Percentiles rank a stretch among this genome's conserved stretches.
Conservation (phyloP, 1,140 invertebrate genomes). For the Drosophila melanogaster region Release_6_plus_ISO1_MT NC_004354.4:20808501-20809000, state of each 20-base stretch:
- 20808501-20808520: constrained; percentile 58
- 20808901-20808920: constrained; percentile 51
- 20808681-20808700: constrained; percentile 74
- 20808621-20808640: constrained; percentile 12
- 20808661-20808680: constrained; percentile 47
- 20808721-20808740: constrained; percentile 58
- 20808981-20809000: constrained; percentile 56
- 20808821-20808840: constrained; percentile 79
- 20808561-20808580: constrained; percentile 53
- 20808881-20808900: constrained; percentile 17
- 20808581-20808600: not conserved
- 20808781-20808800: constrained; percentile 41
- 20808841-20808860: constrained; percentile 82
- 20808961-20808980: constrained; percentile 41
- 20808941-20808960: constrained; percentile 24
- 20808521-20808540: constrained; percentile 38
- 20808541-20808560: constrained; percentile 63
- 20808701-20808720: constrained; percentile 81
- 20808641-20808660: constrained; percentile 19
- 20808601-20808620: constrained; percentile 4
- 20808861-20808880: constrained; percentile 74
- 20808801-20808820: constrained; percentile 67
- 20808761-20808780: constrained; percentile 7
- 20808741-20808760: constrained; percentile 20
- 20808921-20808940: constrained; percentile 71